Base-by-base conservation (phyloP, 2,113 vertebrate species). In the Cynocephalus volans region DNA sequence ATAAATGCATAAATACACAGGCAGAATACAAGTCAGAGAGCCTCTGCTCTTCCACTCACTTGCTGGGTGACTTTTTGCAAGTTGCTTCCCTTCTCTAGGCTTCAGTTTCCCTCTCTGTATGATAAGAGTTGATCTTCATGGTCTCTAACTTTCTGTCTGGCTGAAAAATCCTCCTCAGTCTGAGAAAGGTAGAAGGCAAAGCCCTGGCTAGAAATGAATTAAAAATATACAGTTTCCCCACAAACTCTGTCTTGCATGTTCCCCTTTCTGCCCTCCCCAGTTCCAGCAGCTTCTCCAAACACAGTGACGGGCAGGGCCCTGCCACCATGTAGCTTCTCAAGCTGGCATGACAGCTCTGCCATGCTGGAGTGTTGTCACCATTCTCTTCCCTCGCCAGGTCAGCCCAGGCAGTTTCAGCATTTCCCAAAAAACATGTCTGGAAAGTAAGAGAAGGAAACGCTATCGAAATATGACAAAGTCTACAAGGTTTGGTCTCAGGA, bases 111-210 rank as follows among this genome's bases (percentile, higher is more conserved):
- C 5, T 9, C 28, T 33, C 41, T n/a, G n/a, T 93, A 48, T 23
- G n/a, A 28, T 4, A 56, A 88, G 17, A 69, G 8, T 60, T 80
- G 24, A 85, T 24, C 28, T 75, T 70, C 65, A 64, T n/a, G 5
- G 41, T 9, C 28, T 84, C 60, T 76, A n/a, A 6, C 23, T 87
- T 62, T 18, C 23, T 28, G 28, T 58, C 50, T 76, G 31, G 45
- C 73, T 82, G 21, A 83, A 83, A 88, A 89, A 82, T 54, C 90
- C 48, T 86, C 62, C 19, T 90, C 26, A 73, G 18, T 24, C 21
- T 48, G 31, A 77, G 50, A 92, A 85, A 83, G 69, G 24, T 17
- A 52, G 64, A 87, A 92, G 28, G 41, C 10, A 69, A 60, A 45
- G 15, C 9, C 8, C 23, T 45, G 48, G 56, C 33, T n/a, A 92